These are phyloP conservation scores for Agrochola circellaris DNA, from an alignment of 2,888 invertebrate species.

Conservation along the genomic window DNA sequence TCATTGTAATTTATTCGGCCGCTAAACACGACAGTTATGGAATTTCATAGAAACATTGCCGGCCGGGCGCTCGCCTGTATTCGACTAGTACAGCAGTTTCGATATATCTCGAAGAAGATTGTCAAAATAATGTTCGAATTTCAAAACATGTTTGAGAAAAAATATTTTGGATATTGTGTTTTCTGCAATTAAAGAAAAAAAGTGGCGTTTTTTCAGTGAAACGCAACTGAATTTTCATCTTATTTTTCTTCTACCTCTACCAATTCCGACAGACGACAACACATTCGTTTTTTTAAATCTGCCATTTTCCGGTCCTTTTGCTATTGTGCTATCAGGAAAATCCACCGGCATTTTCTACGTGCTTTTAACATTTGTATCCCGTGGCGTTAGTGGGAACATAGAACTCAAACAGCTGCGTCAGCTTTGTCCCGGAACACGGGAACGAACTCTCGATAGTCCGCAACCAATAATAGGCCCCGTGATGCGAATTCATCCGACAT, in stretches of 20 bases:
- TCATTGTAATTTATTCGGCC: no score
- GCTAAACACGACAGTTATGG: no score
- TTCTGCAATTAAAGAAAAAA: background rate
- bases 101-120: no score
- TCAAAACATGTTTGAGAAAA: no score
- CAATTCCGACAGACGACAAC: background rate
- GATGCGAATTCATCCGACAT: conserved; percentile 1
- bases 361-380: conserved; percentile 34
- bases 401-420: conserved; percentile 49
- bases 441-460: conserved; percentile 45
- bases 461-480: conserved; percentile 18
- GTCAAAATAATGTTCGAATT: no score
- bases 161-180: background rate
- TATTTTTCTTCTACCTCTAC: background rate
- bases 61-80: no score
- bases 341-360: conserved; percentile 18
- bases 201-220: background rate
- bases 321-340: conserved; percentile 14
- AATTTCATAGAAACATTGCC: no score
- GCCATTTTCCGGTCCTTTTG: background rate
- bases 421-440: conserved; percentile 53
- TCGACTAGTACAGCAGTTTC: no score
- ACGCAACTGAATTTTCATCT: conserved; percentile 2
- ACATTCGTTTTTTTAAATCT: conserved; percentile 2
- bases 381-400: conserved; percentile 40